Base-by-base conservation (phyloP, 2,888 invertebrate species). In the Aleiodes alternator region DNA sequence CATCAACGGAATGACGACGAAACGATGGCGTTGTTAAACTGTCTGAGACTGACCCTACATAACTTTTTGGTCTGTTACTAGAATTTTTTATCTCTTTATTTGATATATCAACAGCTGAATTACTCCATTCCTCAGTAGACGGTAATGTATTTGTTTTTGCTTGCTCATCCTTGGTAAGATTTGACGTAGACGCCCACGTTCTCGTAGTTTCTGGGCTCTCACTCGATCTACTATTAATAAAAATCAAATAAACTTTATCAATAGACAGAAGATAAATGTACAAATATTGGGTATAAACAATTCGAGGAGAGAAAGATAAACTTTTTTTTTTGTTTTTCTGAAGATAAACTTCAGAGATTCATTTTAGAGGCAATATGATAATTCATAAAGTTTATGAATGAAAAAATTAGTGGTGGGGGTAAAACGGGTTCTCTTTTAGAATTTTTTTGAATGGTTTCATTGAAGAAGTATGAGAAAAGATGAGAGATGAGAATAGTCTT, bases 121-220 rank as follows among this genome's bases (percentile, higher is more conserved):
- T 64, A 53, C 94, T 95, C 96, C 96, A 96, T 51, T 82, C 84
- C 29, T 82, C 82, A 31, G 23, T 23, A 23, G 84, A 80, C 43
- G 82, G 75, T 14, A 80, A 75, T 14, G 72, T 76, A 64, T 80
- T 76, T 64, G 80, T 53, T 12, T 80, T 75, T 14, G 79, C 48
- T 59, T 80, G 78, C 53, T 86, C 88, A 73, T 87, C 89, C 72
- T 88, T 89, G 3, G 85, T 80, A 81, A 95, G 91, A 88, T 95
- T 95, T 80, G 94, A 93, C 83, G 94, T 95, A 70, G 95, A 95
- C 29, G 95, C 93, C 95, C 95, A 96, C 79, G 92, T 94, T 77
- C 95, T 92, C 73, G 92, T 91, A 29, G 80, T 79, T 85, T 88
- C 89, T 88, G 91, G 85, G 83, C 89, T 84, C 72, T 83, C 84